phyloP scores from a whole-genome alignment of 2,888 invertebrate species.

The Ischnus inquisitorius region DNA sequence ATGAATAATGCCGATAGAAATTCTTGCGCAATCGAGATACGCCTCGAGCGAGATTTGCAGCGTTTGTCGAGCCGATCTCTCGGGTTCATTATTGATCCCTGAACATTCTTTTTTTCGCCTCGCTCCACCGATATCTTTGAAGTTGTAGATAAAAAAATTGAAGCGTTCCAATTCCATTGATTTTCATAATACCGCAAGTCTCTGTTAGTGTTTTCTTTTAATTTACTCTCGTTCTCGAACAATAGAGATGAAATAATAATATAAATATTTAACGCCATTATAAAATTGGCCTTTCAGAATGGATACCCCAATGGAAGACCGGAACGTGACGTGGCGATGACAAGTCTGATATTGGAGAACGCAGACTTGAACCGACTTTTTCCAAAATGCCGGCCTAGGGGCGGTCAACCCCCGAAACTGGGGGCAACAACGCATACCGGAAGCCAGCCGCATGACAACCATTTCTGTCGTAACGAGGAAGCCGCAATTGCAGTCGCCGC shows the following conservation, averaged over 20 bases:
- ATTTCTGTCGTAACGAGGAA: constrained; percentile 68
- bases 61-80: not conserved
- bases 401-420: constrained; percentile 82
- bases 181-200: no score
- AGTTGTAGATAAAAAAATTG: no score
- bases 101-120: not conserved
- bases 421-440: constrained; percentile 78
- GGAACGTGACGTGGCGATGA: constrained; percentile 84
- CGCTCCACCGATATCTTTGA: not conserved
- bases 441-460: constrained; percentile 83
- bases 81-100: not conserved
- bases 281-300: constrained; percentile 72
- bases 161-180: no score
- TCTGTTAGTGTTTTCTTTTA: no score
- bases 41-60: not conserved
- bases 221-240: not conserved
- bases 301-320: constrained; percentile 79
- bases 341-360: constrained; percentile 85
- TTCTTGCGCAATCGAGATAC: not conserved
- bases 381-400: constrained; percentile 85
- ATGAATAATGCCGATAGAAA: not conserved
- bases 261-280: no score
- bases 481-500: constrained; percentile 73
- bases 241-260: not conserved
- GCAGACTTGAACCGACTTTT: constrained; percentile 85